Base-by-base conservation (phyloP, 1,140 invertebrate genomes). In the Cyclargus thomasi region DNA sequence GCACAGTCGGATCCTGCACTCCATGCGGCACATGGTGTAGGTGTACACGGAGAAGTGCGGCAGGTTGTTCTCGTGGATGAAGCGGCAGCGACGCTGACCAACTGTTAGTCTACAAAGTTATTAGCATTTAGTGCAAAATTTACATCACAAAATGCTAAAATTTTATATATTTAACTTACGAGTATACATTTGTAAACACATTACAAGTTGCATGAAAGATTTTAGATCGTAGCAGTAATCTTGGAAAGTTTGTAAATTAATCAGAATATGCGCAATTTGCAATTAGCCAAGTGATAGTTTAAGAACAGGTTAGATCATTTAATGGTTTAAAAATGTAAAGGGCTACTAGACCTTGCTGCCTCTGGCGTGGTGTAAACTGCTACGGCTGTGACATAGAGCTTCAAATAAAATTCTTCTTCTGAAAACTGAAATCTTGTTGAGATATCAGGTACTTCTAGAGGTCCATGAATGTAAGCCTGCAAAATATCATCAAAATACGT, bases 1-100 rank as follows among this genome's bases (percentile, higher is more conserved):
- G 36, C 92, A 91, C 0, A 94, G 85, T 29, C 88, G 81, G 70
- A 93, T 90, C 14, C 94, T 89, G 65, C 94, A 95, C 72, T 95
- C 93, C 80, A 93, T 93, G 2, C 93, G 84, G 71, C 94, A 95
- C 68, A 94, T 80, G 0, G 92, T 93, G 71, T 94, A 94, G 1
- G 93, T 92, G 75, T 95, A 95, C 11, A 94, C 92, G 0, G 93
- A 91, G 67, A 91, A 93, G 59, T 93, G 92, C 62, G 83, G 75
- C 47, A 95, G 81, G 47, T 92, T 91, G 63, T 94, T 92, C 82
- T 95, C 94, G 65, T 93, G 80, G 14, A 88, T 83, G 74, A 94
- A 94, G 7, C 93, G 88, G 72, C 94, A 95, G 69, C 93, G 92
- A 67, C 94, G 85, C 73, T 95, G 94, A 3, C 80, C 83, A 0